Conservation (phyloP, 2,888 invertebrate species). For the Mythimna loreyi region DNA sequence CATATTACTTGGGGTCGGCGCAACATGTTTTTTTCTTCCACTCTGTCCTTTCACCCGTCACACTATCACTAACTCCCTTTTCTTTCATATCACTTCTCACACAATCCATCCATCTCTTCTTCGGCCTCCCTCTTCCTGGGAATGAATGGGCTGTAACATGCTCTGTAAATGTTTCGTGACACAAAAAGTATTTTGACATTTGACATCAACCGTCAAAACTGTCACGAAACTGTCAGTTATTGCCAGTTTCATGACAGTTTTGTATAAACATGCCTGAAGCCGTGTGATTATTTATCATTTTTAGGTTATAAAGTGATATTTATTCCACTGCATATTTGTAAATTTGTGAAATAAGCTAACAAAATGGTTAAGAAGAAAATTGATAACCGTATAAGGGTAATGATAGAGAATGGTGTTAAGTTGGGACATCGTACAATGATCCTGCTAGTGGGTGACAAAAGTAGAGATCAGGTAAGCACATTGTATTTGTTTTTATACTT, state of each 20-base stretch:
- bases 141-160: too few relatives aligned
- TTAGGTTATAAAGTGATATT: constrained; percentile 71
- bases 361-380: constrained; percentile 98
- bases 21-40: too few relatives aligned
- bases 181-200: too few relatives aligned
- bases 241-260: constrained; percentile 18
- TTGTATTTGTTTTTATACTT: constrained; percentile 11
- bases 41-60: too few relatives aligned
- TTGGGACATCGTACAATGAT: constrained; percentile 98
- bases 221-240: too few relatives aligned
- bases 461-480: constrained; percentile 96
- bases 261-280: constrained; percentile 45
- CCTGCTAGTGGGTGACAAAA: constrained; percentile 98
- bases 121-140: too few relatives aligned
- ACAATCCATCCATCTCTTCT: too few relatives aligned
- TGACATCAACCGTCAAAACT: too few relatives aligned
- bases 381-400: constrained; percentile 97
- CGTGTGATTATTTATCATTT: constrained; percentile 50
- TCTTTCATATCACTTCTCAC: too few relatives aligned
- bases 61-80: too few relatives aligned
- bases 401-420: constrained; percentile 99
- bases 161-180: too few relatives aligned
- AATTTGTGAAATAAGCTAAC: constrained; percentile 31
- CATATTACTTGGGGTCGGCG: too few relatives aligned
- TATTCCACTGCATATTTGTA: constrained; percentile 18